Base-by-base conservation (phyloP, 1,140 invertebrate genomes). In the Glomeris maerens region DNA sequence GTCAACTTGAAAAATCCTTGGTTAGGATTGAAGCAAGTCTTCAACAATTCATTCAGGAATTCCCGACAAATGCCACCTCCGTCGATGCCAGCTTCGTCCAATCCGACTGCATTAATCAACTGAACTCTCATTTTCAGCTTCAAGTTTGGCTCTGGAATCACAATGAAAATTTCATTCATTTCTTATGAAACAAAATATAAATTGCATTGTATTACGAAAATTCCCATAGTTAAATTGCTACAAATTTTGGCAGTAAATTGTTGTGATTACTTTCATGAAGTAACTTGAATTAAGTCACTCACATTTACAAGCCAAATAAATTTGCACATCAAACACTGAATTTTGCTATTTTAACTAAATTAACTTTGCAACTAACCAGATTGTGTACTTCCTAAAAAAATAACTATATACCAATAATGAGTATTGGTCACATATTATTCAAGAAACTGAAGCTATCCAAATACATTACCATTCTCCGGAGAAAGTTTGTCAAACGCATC, bases 1-100 rank as follows among this genome's bases (percentile, higher is more conserved):
- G 92, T 97, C 14, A 91, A 72, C 46, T 83, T 67, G 65, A 98
- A 98, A 60, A 97, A 86, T 0, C 93, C 94, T 36, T 92, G 74
- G 64, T 96, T 97, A 0, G 94, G 93, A 72, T 98, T 91, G 66
- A 97, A 97, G 0, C 87, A 85, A 0, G 91, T 93, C 67, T 91
- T 93, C 3, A 97, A 67, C 3, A 97, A 70, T 64, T 93, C 88
- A 1, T 82, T 84, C 1, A 92, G 68, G 65, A 93, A 94, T 66
- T 97, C 93, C 36, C 93, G 72, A 53, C 75, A 76, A 56, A 97
- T 83, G 1, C 95, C 78, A 13, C 89, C 92, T 14, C 93, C 93
- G 68, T 98, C 94, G 3, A 98, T 87, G 0, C 94, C 94, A 1
- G 88, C 89, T 65, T 98, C 94, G 59, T 93, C 84, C 5, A 89